Conservation (phyloP, 2,113 vertebrate species). For the Stigmatopora nigra region DNA sequence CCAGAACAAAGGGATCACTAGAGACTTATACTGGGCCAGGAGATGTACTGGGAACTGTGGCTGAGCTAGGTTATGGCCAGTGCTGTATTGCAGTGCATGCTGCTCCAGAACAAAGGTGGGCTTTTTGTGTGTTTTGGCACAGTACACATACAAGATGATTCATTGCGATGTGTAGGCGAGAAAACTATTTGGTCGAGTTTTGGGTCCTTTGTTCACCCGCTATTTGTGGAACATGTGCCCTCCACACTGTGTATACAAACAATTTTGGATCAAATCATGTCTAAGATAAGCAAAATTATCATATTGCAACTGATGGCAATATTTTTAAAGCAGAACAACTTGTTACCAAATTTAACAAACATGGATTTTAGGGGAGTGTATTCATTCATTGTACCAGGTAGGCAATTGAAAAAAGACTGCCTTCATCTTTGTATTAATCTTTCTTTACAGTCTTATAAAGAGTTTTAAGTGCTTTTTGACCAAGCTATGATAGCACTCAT, state of each 20-base stretch:
- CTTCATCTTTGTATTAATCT: too few species aligned
- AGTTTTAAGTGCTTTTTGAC: too few species aligned
- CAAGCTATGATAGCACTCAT: too few species aligned
- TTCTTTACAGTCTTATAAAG: too few species aligned
- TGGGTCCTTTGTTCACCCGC: not conserved
- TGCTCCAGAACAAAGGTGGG: slow-evolving; percentile 70
- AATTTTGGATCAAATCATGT: not conserved
- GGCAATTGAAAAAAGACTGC: too few species aligned
- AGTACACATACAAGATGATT: not conserved
- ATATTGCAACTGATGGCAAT: not conserved
- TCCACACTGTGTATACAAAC: not conserved
- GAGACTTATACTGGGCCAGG: slow-evolving; percentile 10
- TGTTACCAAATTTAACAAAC: too few species aligned
- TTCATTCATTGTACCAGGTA: too few species aligned
- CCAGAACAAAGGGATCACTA: slow-evolving; percentile 2
- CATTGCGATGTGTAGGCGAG: not conserved
- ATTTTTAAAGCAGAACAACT: not conserved
- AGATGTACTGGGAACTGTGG: slow-evolving; percentile 75
- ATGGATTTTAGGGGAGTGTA: too few species aligned
- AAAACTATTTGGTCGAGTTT: not conserved
- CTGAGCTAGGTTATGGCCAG: slow-evolving; percentile 62
- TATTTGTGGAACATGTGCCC: not conserved
- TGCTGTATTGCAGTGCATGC: slow-evolving; percentile 57
- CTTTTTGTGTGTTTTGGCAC: slow-evolving; percentile 6
- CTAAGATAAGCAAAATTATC: not conserved